These are phyloP conservation scores for Propithecus perrieri DNA, from an alignment of 2,797 vertebrate species.

Conservation along the genomic window DNA sequence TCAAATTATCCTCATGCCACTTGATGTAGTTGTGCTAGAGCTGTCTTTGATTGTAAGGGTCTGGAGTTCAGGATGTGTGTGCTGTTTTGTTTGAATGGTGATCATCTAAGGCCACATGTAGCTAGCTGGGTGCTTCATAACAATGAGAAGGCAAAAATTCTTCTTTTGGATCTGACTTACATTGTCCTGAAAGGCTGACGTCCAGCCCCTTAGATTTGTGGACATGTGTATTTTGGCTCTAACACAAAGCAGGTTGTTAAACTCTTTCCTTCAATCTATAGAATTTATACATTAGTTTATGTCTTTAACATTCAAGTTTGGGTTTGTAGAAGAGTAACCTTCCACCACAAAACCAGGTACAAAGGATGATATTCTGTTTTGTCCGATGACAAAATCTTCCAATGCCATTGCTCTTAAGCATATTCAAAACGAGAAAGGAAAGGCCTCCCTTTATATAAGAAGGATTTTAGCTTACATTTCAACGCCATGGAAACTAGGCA, in stretches of 20 bases:
- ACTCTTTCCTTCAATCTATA: slow-evolving; percentile 46
- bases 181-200: slow-evolving; percentile 66
- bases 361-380: slow-evolving; percentile 74
- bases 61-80: background rate
- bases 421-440: slow-evolving; percentile 77
- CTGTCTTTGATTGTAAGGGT: background rate
- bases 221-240: slow-evolving; percentile 7
- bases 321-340: slow-evolving; percentile 62
- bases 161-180: slow-evolving; percentile 42
- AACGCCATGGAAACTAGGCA: slow-evolving; percentile 83
- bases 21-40: background rate
- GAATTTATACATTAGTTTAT: slow-evolving; percentile 64
- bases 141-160: background rate
- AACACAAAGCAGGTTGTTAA: slow-evolving; percentile 56
- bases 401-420: slow-evolving; percentile 73
- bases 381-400: slow-evolving; percentile 78
- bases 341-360: slow-evolving; percentile 45
- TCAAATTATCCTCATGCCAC: background rate
- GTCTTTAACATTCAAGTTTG: slow-evolving; percentile 69
- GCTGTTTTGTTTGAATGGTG: background rate
- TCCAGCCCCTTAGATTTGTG: slow-evolving; percentile 56
- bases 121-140: background rate
- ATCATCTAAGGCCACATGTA: background rate
- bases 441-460: slow-evolving; percentile 66
- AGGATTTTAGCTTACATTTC: slow-evolving; percentile 81